Conservation (phyloP, 2,797 vertebrate genomes). For the Odontamblyopus lacepedii region DNA sequence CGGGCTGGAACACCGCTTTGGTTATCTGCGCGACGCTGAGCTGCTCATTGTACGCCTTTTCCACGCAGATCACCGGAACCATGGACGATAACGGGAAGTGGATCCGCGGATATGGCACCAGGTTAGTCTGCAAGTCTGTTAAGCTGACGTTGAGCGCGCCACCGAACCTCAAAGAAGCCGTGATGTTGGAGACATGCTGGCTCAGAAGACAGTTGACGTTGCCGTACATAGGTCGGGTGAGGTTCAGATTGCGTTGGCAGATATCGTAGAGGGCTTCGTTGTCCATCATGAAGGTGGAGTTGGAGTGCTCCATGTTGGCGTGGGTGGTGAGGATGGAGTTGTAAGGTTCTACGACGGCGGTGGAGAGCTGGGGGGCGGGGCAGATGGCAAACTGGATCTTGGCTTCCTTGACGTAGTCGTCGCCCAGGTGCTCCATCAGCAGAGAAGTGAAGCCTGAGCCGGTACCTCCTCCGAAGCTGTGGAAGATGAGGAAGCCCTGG, state of each 20-base stretch:
- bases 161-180: background rate
- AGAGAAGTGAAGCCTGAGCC: slow-evolving; percentile 5
- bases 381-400: slow-evolving; percentile 8
- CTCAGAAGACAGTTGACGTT: background rate
- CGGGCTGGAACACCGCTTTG: background rate
- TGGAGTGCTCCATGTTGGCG: slow-evolving; percentile 3
- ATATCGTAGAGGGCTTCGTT: slow-evolving; percentile 3
- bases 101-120: slow-evolving; percentile 1
- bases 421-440: background rate
- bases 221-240: background rate
- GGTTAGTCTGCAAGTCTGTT: background rate
- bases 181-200: background rate
- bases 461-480: background rate
- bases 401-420: background rate
- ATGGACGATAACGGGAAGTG: background rate
- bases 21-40: background rate
- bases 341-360: slow-evolving; percentile 2
- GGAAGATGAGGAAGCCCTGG: slow-evolving; percentile 7
- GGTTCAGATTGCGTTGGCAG: background rate
- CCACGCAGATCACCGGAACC: background rate
- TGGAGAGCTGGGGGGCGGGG: background rate
- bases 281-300: background rate
- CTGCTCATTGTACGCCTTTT: background rate
- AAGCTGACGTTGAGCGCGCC: background rate
- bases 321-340: slow-evolving; percentile 2